Conservation (phyloP, 2,888 invertebrate species). For the Drepanosiphum platanoidis region DNA sequence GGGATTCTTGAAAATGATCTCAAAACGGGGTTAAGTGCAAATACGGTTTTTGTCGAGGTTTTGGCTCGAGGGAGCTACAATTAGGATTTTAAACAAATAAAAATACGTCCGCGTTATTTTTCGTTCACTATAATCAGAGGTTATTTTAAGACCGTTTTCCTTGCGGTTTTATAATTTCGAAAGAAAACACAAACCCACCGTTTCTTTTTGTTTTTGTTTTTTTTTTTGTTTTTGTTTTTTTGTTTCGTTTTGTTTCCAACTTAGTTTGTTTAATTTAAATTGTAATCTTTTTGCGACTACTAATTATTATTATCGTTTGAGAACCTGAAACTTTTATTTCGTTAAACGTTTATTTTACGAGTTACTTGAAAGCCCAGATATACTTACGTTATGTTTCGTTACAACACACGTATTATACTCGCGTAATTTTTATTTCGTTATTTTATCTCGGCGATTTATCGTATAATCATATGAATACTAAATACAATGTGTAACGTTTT, state of each 20-base stretch:
- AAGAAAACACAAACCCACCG: neutral
- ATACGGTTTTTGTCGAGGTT: neutral
- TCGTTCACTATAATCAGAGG: neutral
- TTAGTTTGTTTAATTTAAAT: neutral
- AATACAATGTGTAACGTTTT: too few species aligned
- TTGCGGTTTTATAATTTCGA: neutral
- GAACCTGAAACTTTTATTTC: neutral
- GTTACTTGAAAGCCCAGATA: neutral
- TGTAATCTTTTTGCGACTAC: neutral
- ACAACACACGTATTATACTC: too few species aligned
- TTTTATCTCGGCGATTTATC: too few species aligned
- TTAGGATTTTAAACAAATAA: slow-evolving; percentile 20
- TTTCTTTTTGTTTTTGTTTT: neutral
- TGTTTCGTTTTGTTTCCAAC: neutral
- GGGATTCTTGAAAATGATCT: neutral
- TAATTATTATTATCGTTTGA: neutral
- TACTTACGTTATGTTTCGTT: neutral
- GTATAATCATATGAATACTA: too few species aligned
- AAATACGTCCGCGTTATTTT: slow-evolving; percentile 29
- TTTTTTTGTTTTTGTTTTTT: neutral
- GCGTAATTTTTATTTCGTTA: too few species aligned
- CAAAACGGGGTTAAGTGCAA: neutral
- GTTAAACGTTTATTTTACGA: neutral
- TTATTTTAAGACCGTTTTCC: slow-evolving; percentile 11
- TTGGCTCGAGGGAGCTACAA: neutral